These are phyloP conservation scores for Spongilla lacustris DNA, from an alignment of 37 sponge, comb jelly and placozoan genomes.

Conservation along the genomic window DNA sequence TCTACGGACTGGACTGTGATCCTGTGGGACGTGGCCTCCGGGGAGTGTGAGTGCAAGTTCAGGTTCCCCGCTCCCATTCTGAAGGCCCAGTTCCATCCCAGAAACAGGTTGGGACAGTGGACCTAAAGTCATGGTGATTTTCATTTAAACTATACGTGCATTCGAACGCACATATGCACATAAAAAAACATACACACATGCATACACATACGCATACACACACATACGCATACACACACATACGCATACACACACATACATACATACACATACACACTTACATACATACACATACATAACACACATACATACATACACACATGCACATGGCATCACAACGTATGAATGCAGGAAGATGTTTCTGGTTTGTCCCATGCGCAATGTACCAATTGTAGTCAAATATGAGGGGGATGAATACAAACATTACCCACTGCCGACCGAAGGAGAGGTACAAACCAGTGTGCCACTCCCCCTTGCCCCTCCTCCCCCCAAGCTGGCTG, in stretches of 20 bases:
- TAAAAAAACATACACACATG: too few species aligned
- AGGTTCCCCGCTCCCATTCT: constrained; percentile 90
- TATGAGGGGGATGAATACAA: constrained; percentile 45
- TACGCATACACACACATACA: too few species aligned
- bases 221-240: too few species aligned
- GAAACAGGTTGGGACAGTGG: constrained; percentile 63
- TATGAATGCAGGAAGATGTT: constrained; percentile 49
- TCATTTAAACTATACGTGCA: not conserved
- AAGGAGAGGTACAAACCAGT: constrained; percentile 77
- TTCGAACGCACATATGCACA: too few species aligned
- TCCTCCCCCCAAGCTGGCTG: not conserved
- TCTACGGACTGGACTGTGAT: constrained; percentile 93
- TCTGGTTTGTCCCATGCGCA: constrained; percentile 95
- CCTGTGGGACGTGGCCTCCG: constrained; percentile 88
- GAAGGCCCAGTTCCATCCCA: constrained; percentile 94
- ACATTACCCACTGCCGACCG: constrained; percentile 74
- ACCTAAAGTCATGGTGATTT: not conserved
- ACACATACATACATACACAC: not conserved
- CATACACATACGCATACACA: too few species aligned
- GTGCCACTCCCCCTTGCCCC: not conserved
- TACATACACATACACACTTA: too few species aligned
- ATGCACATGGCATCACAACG: not conserved
- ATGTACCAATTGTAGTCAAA: constrained; percentile 80
- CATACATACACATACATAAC: too few species aligned
- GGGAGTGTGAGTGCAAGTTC: constrained; percentile 81